Base-by-base conservation (phyloP, 1,140 invertebrate species). In the Scaptomyza pallida region DNA sequence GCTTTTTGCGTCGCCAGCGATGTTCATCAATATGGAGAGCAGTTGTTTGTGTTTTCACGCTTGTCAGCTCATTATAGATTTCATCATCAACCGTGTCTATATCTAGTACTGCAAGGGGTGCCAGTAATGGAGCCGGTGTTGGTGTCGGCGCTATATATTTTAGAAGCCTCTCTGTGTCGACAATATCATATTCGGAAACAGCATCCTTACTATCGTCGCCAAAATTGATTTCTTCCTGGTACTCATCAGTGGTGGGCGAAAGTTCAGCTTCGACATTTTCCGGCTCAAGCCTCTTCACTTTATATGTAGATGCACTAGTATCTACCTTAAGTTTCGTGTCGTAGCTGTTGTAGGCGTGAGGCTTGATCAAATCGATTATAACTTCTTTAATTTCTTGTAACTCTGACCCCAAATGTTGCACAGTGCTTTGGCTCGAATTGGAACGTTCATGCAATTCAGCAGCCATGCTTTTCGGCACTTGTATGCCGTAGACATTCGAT, bases 61-160 rank as follows among this genome's bases (percentile, higher is more conserved):
- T 37, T 43, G 26, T 26, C 1, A 35, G 12, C 62, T 91, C 92
- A 17, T 81, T 71, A 21, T 47, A 69, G 2, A 54, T 47, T 64
- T 94, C 93, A 47, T 94, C 94, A 64, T 94, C 93, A n/a, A 93
- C 93, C 3, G 93, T 93, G 72, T 94, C 93, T 73, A 94, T 93
- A 72, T 95, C 94, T 54, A 94, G 91, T 64, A 93, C 94, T n/a
- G 94, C 94, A 40, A 95, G 91, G 5, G 94, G 94, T 15, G 94
- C 94, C 69, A 94, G 88, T 0, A 88, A 90, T 1, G 88, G 85
- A 1, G 78, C 83, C 19, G 78, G 78, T 30, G 79, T 83, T n/a
- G 85, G 80, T 9, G 89, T 82, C 5, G 89, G 80, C 13, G 89
- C 77, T 60, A 90, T 78, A 47, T 85, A 89, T 56, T 89, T 78